Evolutionary conservation across 30 jellyfish, hydroid and myxozoan genomes (phyloP), one percentile per base, ranked within the genome.

Genomic region (Aurelia sp.): DNA sequence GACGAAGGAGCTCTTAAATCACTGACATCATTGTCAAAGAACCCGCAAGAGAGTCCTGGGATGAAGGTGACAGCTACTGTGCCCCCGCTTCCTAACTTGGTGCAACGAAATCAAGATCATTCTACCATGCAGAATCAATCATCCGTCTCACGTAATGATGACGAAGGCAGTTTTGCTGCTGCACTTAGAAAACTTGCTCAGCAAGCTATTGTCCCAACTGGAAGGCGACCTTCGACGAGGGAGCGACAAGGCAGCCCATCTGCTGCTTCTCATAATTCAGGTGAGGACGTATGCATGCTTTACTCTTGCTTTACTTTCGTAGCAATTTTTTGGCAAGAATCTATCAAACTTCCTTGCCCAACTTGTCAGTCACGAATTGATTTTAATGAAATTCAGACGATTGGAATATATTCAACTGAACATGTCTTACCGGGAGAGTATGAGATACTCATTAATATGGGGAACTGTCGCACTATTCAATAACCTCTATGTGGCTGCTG

Each of bases 61-160:
- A 92, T 92, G 98, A 92, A 92, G 98, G 96, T 90, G 65, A 92
- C 98, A 55, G 98, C 98, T 79, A 92, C 98, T 2, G 98, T 92
- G 76, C 97, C 92, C 65, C 98, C 98, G 40, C 82, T 92, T 58
- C 89, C 92, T 4, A 92, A 82, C 69, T 38, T 85, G 48, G 84
- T 67, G 92, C 88, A 76, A 88, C 55, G 87, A 62, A 66, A 31
- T 67, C 96, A 76, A 50, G 97, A 91, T 8, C 87, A 52, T 13
- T 47, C 85, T 17, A 67, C 68, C 33, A 69, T 82, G 89, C 91
- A 78, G 51, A 76, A 76, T 82, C 90, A 82, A 76, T 73, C 96
- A 8, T 62, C 93, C 40, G 78, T 78, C 64, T 71, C 90, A 19
- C 91, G 88, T 21, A 74, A 90, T 59, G 97, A 81, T 58, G 90